Base-by-base conservation (phyloP, 2,888 invertebrate species). In the Eustalomyia histrio region DNA sequence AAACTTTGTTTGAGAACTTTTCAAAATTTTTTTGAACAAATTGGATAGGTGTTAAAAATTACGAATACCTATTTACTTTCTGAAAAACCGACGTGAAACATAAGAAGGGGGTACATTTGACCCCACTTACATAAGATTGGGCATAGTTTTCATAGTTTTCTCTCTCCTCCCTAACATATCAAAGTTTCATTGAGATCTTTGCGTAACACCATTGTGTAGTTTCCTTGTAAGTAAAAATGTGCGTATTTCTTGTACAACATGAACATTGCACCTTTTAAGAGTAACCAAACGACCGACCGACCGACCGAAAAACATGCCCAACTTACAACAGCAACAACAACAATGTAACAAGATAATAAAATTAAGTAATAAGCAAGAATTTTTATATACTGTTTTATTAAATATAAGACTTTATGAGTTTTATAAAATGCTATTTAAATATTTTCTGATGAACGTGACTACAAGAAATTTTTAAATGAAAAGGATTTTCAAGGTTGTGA, bases 301-400 rank as follows among this genome's bases (percentile, higher is more conserved):
- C 7, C 39, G 14, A 24, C 21, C 21, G n/a, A 24, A 33, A 47
- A 39, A 6, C 47, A 57, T 24, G 16, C 6, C 21, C 12, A 43
- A 39, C 21, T 12, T n/a, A n/a, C n/a, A n/a, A n/a, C n/a, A n/a
- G n/a, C 35, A 71, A 29, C 3, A 58, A 57, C 29, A 76, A 76
- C 47, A 29, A 52, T 64, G 29, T 71, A 76, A 65, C 58, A 58
- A 43, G 58, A 65, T 78, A 65, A 78, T 78, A 72, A 78, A 78
- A 78, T 65, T 67, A 78, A 60, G 33, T 65, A 65, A 72, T 65
- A 78, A 78, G 65, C 65, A 58, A 33, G 50, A 52, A 47, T 69
- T 67, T n/a, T 68, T 55, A 16, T 43, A 2, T n/a, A 7, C 21
- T 53, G 9, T 35, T 53, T 52, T n/a, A n/a, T n/a, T 3, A 60